Evolutionary conservation across 2,888 invertebrate genomes (phyloP).

Genomic region (Coenonympha glycerion): DNA sequence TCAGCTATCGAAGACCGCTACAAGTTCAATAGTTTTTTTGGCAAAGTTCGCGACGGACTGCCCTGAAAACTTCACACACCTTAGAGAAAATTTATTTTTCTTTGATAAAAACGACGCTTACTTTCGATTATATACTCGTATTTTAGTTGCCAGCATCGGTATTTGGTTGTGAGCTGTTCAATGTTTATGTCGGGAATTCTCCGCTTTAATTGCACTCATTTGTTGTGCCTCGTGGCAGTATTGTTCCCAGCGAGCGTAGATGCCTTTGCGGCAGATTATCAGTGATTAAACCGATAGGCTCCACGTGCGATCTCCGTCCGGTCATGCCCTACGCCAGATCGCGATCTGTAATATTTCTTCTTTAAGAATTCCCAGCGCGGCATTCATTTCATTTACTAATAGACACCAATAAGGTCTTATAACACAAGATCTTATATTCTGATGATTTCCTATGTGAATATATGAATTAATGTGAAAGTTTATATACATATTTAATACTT

Average conservation of each 20-base stretch:
- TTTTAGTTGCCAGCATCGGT: conserved; percentile 6
- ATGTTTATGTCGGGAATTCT: conserved; percentile 29
- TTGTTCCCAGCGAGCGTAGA: conserved; percentile 44
- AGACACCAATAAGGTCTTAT: background rate
- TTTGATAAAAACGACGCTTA: too few species aligned
- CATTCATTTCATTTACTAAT: background rate
- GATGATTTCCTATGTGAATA: background rate
- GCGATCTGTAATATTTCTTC: conserved; percentile 53
- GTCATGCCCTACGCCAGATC: conserved; percentile 60
- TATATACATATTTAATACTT: too few species aligned
- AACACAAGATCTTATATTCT: too few species aligned
- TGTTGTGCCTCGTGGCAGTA: conserved; percentile 51
- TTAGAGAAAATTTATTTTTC: too few species aligned
- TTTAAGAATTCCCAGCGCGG: conserved; percentile 42
- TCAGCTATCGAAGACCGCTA: too few species aligned
- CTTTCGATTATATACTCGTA: too few species aligned
- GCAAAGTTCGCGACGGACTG: too few species aligned
- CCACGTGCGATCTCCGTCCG: conserved; percentile 56
- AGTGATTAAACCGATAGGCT: conserved; percentile 57
- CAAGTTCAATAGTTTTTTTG: too few species aligned
- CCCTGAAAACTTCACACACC: too few species aligned
- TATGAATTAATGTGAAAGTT: too few species aligned
- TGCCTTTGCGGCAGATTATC: conserved; percentile 50
- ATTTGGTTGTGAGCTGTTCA: conserved; percentile 11
- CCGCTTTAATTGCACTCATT: conserved; percentile 61